These are phyloP conservation scores for Eupithecia abbreviata DNA, from an alignment of 2,888 invertebrate genomes.

Conservation along the genomic window DNA sequence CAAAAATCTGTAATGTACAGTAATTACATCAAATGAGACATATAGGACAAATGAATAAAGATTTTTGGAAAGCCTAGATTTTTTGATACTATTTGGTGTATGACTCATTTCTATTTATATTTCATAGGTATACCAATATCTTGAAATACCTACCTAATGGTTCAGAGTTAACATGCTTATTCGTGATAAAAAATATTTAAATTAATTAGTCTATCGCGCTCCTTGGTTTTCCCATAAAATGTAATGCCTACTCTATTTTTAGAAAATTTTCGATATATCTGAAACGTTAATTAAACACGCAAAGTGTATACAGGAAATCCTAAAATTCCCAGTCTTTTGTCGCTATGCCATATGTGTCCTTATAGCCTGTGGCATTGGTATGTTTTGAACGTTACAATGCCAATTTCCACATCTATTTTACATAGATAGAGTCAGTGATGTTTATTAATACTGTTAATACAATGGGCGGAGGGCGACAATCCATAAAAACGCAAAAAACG, in stretches of 20 bases:
- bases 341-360: constrained; percentile 24
- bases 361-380: constrained; percentile 15
- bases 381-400: not conserved
- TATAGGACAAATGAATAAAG: not conserved
- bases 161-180: not conserved
- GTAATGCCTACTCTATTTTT: not conserved
- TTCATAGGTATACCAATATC: not conserved
- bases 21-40: not conserved
- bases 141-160: not conserved
- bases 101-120: not conserved
- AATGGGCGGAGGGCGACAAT: constrained; percentile 47
- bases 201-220: not conserved
- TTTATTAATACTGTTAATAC: not conserved
- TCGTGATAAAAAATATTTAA: not conserved
- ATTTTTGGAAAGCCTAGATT: not conserved
- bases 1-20: not conserved
- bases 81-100: not conserved
- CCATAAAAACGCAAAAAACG: constrained; percentile 32
- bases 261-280: not conserved
- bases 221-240: not conserved
- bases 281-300: not conserved
- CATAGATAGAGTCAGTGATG: not conserved
- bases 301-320: constrained; percentile 25
- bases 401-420: not conserved
- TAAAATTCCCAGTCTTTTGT: constrained; percentile 21